These are phyloP conservation scores for Euglossa dilemma DNA, from an alignment of 1,140 invertebrate genomes.

Conservation along the genomic window DNA sequence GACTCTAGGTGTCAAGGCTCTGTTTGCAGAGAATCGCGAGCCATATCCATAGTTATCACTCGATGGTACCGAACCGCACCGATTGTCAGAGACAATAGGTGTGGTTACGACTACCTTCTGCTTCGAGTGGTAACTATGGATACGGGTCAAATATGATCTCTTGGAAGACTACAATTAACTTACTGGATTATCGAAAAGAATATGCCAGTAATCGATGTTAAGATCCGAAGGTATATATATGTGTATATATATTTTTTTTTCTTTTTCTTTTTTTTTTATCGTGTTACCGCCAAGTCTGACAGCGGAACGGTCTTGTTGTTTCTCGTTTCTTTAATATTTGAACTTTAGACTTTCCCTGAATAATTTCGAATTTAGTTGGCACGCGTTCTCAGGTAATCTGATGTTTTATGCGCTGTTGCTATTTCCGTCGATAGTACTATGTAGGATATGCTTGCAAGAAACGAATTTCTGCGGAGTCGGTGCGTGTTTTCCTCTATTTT, in stretches of 20 bases:
- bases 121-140: conserved; percentile 51
- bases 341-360: not conserved
- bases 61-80: conserved; percentile 31
- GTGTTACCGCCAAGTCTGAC: not conserved
- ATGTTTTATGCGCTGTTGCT: not conserved
- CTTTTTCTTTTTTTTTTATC: no score
- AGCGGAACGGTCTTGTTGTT: not conserved
- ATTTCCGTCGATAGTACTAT: not conserved
- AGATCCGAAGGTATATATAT: no score
- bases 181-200: not conserved
- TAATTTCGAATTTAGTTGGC: not conserved
- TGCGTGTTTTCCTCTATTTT: not conserved
- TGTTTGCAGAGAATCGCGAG: conserved; percentile 12
- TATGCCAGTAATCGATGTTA: not conserved
- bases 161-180: conserved; percentile 1
- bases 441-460: not conserved
- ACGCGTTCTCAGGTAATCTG: not conserved
- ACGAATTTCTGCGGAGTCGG: no score
- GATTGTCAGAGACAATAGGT: conserved; percentile 11
- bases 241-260: no score
- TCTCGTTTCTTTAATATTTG: not conserved
- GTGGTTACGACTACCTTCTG: not conserved
- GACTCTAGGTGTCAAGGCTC: no score
- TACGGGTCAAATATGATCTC: not conserved
- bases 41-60: conserved; percentile 52